These are phyloP conservation scores for Steatocranus sp. DNA, from an alignment of 2,797 vertebrate species.

Conservation along the genomic window DNA sequence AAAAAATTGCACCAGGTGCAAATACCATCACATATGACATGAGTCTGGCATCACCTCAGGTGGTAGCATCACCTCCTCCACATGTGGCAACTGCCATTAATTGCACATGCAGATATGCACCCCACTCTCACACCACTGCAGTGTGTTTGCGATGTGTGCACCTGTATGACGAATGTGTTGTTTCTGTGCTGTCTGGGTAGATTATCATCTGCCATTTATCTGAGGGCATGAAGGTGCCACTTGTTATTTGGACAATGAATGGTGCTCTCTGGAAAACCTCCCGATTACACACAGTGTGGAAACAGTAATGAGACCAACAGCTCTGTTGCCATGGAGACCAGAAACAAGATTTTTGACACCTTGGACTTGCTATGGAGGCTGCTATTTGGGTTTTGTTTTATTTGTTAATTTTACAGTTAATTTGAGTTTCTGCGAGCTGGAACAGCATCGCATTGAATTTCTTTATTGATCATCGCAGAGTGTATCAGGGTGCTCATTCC, in stretches of 20 bases:
- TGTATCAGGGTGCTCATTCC: background rate
- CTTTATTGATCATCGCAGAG: background rate
- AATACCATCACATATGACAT: background rate
- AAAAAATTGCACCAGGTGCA: background rate
- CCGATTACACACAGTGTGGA: constrained; percentile 69
- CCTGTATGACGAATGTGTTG: constrained; percentile 68
- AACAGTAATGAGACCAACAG: constrained; percentile 74
- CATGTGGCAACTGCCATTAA: constrained; percentile 23
- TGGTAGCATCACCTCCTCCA: constrained; percentile 5
- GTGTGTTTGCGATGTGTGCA: constrained; percentile 28
- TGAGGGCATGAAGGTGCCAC: constrained; percentile 65
- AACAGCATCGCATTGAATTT: background rate
- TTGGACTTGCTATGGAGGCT: constrained; percentile 42
- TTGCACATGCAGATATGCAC: constrained; percentile 2
- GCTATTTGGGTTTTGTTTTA: constrained; percentile 21
- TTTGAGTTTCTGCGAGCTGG: constrained; percentile 19
- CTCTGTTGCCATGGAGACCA: constrained; percentile 77
- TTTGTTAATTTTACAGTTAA: constrained; percentile 45
- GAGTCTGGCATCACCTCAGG: background rate
- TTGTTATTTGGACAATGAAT: constrained; percentile 75
- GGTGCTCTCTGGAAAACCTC: constrained; percentile 67
- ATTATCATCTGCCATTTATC: constrained; percentile 76
- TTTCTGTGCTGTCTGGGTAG: constrained; percentile 61
- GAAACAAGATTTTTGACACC: constrained; percentile 63
- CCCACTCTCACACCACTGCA: background rate